phyloP scores from a whole-genome alignment of 2,797 vertebrate species.

The Neomorphus geoffroyi region DNA sequence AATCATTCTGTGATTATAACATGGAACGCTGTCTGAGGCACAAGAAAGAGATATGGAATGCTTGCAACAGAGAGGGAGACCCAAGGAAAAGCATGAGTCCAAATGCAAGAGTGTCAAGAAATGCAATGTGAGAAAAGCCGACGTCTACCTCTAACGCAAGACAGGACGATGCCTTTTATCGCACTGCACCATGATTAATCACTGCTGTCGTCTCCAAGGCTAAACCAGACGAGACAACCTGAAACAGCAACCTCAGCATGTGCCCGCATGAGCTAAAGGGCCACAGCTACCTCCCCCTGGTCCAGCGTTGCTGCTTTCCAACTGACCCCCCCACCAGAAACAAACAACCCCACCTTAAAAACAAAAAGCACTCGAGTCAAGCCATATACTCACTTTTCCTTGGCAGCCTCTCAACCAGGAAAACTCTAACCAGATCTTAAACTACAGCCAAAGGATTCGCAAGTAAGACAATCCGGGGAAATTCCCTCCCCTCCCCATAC shows the following conservation, averaged over 20 bases:
- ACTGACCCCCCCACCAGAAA: not conserved
- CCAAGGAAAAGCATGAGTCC: not conserved
- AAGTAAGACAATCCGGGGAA: conserved; percentile 16
- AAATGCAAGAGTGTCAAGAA: not conserved
- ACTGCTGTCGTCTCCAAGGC: not conserved
- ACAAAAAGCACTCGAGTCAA: not conserved
- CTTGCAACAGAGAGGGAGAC: not conserved
- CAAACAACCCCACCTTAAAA: not conserved
- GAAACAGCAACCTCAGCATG: not conserved
- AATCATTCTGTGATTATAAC: no score
- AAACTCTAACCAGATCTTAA: not conserved
- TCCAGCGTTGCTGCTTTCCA: not conserved
- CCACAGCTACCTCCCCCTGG: not conserved
- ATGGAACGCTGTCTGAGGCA: not conserved
- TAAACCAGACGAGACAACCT: not conserved
- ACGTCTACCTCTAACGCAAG: not conserved
- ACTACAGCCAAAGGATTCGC: not conserved
- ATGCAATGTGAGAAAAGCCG: not conserved
- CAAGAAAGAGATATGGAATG: not conserved
- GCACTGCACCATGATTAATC: not conserved
- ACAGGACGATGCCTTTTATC: not conserved
- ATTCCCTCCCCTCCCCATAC: conserved; percentile 1
- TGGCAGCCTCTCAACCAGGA: conserved; percentile 44
- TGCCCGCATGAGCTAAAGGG: not conserved
- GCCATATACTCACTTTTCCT: not conserved